Percentiles rank a stretch among this genome's conserved stretches.
phyloP scores from a whole-genome alignment of 2,888 invertebrate genomes.

The Microctonus hyperodae region DNA sequence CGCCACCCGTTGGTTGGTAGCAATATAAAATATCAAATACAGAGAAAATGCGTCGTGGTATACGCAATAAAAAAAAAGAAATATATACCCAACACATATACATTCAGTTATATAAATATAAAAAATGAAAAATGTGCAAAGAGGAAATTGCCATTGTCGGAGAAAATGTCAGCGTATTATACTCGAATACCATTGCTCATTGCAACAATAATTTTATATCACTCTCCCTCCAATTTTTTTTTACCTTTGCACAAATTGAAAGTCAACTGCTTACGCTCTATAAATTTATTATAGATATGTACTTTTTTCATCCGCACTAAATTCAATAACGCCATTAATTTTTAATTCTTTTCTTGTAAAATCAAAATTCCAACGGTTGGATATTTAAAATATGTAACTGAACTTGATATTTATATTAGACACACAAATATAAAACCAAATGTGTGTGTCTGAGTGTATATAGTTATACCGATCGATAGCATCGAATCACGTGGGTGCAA shows the following conservation, averaged over 20 bases:
- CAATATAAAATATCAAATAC: neutral
- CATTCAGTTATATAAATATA: neutral
- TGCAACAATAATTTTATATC: neutral
- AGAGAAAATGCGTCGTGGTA: neutral
- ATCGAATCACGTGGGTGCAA: constrained; percentile 26
- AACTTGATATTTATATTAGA: no score
- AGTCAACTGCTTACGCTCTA: neutral
- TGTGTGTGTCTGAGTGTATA: neutral
- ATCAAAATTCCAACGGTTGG: no score
- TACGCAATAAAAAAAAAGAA: neutral
- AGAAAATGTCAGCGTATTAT: neutral
- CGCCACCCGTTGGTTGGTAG: neutral
- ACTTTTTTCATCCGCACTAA: neutral
- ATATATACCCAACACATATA: constrained; percentile 1
- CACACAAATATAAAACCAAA: neutral
- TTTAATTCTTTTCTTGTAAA: no score
- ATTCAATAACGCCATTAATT: no score
- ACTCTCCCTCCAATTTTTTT: neutral
- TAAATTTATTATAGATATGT: neutral
- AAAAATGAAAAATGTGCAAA: neutral
- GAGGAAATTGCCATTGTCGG: neutral
- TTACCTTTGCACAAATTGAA: neutral
- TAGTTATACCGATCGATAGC: constrained; percentile 29
- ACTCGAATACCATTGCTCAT: neutral
- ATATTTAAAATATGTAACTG: neutral